These are phyloP conservation scores for Myotis planiceps DNA, from an alignment of 2,797 vertebrate genomes.

Conservation along the genomic window DNA sequence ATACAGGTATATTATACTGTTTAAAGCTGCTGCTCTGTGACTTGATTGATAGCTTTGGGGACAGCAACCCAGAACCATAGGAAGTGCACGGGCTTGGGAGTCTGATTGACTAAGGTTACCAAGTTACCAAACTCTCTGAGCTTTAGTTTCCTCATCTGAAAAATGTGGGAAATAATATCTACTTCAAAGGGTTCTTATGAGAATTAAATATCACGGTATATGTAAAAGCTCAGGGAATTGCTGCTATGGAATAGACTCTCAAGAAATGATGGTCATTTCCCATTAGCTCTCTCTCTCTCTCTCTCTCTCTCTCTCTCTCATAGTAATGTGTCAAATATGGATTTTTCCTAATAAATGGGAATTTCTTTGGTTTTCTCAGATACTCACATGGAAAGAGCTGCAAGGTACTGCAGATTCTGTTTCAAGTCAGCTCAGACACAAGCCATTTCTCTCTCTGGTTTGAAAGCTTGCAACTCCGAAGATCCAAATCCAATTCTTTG, in stretches of 20 bases:
- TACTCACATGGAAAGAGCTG: not conserved
- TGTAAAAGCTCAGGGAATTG: not conserved
- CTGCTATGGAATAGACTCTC: not conserved
- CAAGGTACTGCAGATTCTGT: not conserved
- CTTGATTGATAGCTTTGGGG: not conserved
- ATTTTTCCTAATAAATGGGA: not conserved
- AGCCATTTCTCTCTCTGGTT: not conserved
- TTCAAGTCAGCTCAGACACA: not conserved
- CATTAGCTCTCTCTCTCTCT: not conserved
- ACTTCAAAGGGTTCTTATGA: not conserved
- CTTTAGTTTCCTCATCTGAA: not conserved
- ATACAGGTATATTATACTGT: not conserved
- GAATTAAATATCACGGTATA: not conserved
- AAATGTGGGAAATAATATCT: not conserved
- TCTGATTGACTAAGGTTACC: not conserved
- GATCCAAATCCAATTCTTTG: conserved; percentile 5
- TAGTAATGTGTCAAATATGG: not conserved
- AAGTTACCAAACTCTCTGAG: not conserved
- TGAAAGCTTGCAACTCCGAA: not conserved
- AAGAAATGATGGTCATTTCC: not conserved
- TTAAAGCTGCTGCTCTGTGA: not conserved
- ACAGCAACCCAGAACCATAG: not conserved
- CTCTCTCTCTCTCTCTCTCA: not conserved
- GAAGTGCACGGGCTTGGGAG: not conserved
- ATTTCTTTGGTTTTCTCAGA: conserved; percentile 7